phyloP scores from a whole-genome alignment of 2,113 vertebrate genomes.

The Sclerurus mexicanus region DNA sequence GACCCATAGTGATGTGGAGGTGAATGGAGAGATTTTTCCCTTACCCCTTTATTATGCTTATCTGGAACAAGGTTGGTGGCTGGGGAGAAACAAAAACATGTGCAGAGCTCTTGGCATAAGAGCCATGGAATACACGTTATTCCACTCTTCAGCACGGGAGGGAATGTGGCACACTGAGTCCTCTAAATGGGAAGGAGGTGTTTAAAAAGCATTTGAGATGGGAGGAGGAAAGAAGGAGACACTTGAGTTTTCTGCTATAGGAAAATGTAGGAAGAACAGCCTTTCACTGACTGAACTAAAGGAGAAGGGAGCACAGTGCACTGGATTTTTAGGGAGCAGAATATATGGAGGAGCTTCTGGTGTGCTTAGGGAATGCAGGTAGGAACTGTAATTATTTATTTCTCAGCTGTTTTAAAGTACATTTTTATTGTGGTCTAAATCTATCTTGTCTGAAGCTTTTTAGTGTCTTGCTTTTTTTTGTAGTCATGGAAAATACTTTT shows the following conservation, averaged over 20 bases:
- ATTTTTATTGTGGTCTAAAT: background rate
- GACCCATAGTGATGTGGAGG: background rate
- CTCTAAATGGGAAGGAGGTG: slow-evolving; percentile 40
- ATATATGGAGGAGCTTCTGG: slow-evolving; percentile 31
- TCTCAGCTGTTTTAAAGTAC: background rate
- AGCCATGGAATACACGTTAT: background rate
- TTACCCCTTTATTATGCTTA: background rate
- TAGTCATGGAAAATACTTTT: background rate
- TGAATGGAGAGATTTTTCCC: background rate
- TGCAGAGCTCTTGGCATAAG: background rate
- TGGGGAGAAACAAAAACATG: background rate
- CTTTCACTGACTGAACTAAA: background rate
- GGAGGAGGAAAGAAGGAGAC: slow-evolving; percentile 27
- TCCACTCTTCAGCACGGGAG: background rate
- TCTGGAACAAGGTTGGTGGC: background rate
- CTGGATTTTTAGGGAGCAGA: background rate
- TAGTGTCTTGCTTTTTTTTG: background rate
- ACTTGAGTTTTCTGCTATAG: background rate
- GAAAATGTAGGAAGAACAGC: slow-evolving; percentile 5
- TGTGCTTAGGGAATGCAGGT: slow-evolving; percentile 47
- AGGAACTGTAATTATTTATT: background rate
- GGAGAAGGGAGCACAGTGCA: background rate
- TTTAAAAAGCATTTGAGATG: background rate
- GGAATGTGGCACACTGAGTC: slow-evolving; percentile 6
- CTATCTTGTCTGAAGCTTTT: background rate